Conservation (phyloP, 2,113 vertebrate genomes). For the Fulica atra region DNA sequence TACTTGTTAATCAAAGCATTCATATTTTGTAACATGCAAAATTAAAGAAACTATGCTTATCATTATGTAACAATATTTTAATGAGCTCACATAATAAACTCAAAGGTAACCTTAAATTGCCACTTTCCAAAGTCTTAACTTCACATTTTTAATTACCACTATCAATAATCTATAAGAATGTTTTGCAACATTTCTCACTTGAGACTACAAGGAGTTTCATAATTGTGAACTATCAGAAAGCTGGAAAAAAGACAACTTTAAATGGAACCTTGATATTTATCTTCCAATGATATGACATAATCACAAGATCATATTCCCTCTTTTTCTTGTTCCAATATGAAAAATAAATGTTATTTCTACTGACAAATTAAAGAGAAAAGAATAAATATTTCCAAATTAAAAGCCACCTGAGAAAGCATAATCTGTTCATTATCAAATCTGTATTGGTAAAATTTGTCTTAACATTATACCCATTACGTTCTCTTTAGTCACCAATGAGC, state of each 20-base stretch:
- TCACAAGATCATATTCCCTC: background rate
- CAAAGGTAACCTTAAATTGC: background rate
- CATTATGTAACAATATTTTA: background rate
- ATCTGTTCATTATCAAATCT: background rate
- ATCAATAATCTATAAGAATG: background rate
- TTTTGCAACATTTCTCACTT: background rate
- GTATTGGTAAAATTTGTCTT: background rate
- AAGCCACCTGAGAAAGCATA: slow-evolving; percentile 9
- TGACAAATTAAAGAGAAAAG: background rate
- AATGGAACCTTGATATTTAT: background rate
- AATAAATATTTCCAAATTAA: slow-evolving; percentile 27
- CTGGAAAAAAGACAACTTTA: background rate
- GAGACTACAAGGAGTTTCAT: background rate
- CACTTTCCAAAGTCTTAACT: background rate
- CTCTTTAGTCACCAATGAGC: background rate
- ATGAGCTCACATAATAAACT: background rate
- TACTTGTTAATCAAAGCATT: background rate
- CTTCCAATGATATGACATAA: background rate
- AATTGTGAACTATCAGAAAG: background rate
- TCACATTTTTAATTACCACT: background rate
- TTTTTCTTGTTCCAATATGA: background rate
- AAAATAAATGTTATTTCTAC: slow-evolving; percentile 35
- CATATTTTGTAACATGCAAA: background rate
- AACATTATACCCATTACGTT: background rate
- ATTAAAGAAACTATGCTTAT: background rate